These are phyloP conservation scores for Pygoscelis adeliae DNA, from an alignment of 2,113 vertebrate species.

Conservation along the genomic window DNA sequence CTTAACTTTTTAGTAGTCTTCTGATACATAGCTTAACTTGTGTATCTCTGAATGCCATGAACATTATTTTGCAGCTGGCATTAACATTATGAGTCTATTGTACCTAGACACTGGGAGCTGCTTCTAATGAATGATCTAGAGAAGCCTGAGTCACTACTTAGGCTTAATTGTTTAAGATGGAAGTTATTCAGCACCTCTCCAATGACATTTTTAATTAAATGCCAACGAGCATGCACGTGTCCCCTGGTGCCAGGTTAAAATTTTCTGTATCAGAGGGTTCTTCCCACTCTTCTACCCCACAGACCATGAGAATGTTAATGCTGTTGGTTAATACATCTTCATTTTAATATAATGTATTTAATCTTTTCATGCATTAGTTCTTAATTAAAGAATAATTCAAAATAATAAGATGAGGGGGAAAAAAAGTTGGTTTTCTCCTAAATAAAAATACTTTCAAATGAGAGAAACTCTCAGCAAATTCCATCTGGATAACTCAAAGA, in stretches of 20 bases:
- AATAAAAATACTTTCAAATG: constrained; percentile 28
- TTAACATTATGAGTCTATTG: background rate
- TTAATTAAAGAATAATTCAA: constrained; percentile 27
- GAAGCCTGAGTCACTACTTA: background rate
- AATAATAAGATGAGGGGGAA: background rate
- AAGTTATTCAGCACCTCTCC: background rate
- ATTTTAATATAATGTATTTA: background rate
- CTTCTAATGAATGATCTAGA: background rate
- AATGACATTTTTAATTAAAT: constrained; percentile 35
- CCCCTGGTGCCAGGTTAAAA: background rate
- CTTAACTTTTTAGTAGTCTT: background rate
- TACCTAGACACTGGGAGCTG: background rate
- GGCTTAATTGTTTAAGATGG: background rate
- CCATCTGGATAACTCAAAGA: constrained; percentile 13
- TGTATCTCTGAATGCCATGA: background rate
- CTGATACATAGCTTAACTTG: background rate
- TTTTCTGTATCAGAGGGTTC: background rate
- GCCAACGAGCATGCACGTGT: background rate
- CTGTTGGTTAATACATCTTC: background rate
- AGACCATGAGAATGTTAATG: background rate
- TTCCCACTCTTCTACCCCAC: background rate
- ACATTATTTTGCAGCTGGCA: background rate
- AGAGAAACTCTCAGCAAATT: constrained; percentile 7
- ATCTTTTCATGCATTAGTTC: background rate
- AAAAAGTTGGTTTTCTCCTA: background rate